Evolutionary conservation across 2,113 vertebrate species (phyloP), one percentile per base, ranked within the genome.

Genomic region (Melanocharis versteri): DNA sequence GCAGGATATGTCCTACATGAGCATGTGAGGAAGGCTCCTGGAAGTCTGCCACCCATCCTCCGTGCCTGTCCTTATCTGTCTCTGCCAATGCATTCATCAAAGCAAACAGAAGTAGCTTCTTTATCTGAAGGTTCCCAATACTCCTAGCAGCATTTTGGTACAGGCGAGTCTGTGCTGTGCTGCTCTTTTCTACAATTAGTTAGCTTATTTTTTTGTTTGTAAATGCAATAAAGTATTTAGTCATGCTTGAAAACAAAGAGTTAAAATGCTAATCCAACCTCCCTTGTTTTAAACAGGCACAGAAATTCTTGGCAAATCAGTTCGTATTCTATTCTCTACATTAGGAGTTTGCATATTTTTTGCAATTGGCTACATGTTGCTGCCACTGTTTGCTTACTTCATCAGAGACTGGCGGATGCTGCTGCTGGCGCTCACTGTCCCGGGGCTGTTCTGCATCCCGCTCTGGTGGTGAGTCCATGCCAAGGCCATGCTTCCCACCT

Each of bases 401-500:
- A 94, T 99, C 95, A 97, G 99, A 98, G 98, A 98, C 91, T 99
- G 99, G 99, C 97, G 98, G 97, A 98, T 96, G 95, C 97, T 99
- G 78, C 97, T 98, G 39, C 81, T 99, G 64, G 96, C 95, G 2
- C 95, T 99, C 45, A 95, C 97, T 2, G 2, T 98, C 51, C 98
- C 99, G 0, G 97, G 98, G 47, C 88, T 98, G 70, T 76, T 99
- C 48, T 98, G 93, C 80, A 21, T 97, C 13, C 98, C 96, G 28
- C 94, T 99, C 14, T 99, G 99, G 99, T 99, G 99, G 99, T 99
- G 97, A 98, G 99, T 97, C 78, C 66, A 2, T 27, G 62, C 62
- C 54, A 3, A 77, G 76, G 60, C 73, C 81, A 7, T 19, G 4
- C 65, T 70, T 17, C 78, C 66, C 58, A 30, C 30, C 77, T 40